These are phyloP conservation scores for Rattus norvegicus DNA, from an alignment of 2,113 vertebrate genomes.

Conservation along the genomic window GRCr8 NC_086022.1:95666001-95666500, in stretches of 20 bases:
- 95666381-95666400: not conserved
- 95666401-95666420: not conserved
- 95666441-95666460: slow-evolving; percentile 11
- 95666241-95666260: not conserved
- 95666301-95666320: not conserved
- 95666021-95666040: slow-evolving; percentile 77
- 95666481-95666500: not conserved
- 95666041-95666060: slow-evolving; percentile 82
- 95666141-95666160: not conserved
- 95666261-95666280: not conserved
- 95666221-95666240: slow-evolving; percentile 24
- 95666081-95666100: slow-evolving; percentile 91
- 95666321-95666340: not conserved
- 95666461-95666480: slow-evolving; percentile 17
- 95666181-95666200: slow-evolving; percentile 17
- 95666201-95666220: not conserved
- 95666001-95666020: slow-evolving; percentile 3
- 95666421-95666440: slow-evolving; percentile 23
- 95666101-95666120: slow-evolving; percentile 93
- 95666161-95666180: not conserved
- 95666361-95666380: not conserved
- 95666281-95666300: slow-evolving; percentile 21
- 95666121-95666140: slow-evolving; percentile 92
- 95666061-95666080: slow-evolving; percentile 88
- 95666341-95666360: not conserved